Evolutionary conservation across 2,888 invertebrate species (phyloP), one percentile per base, ranked within the genome.

Genomic region (Ormyrus rosae): DNA sequence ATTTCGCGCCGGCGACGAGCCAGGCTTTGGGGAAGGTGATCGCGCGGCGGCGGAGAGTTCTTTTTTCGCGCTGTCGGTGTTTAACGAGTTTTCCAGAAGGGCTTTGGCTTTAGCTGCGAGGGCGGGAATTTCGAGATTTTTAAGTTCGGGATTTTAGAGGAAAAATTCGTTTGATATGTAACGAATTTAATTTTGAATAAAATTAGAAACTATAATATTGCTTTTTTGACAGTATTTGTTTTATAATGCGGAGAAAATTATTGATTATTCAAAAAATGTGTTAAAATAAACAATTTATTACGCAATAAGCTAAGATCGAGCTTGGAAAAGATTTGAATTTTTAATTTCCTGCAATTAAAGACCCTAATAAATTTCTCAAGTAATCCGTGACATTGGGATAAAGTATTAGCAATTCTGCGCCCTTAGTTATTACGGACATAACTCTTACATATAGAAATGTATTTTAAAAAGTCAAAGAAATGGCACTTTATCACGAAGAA

Each of bases 391-490:
- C 76, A 61, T 53, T 45, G 13, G 68, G 60, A 67, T 76, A 55
- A 76, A 61, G 61, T 76, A 76, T 34, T 61, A 61, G 60, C 67
- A 61, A 68, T 76, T 61, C 68, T 10, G 9, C 58, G 60, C 45
- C 69, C 68, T 19, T 53, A 56, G 68, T 76, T 76, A 76, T 76
- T 76, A 76, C 76, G n/a, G 60, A 65, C 76, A 68, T 76, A 76
- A 68, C 61, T 68, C 76, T 76, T 76, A 60, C 61, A 46, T 53
- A n/a, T 9, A 63, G 69, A 69, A 63, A 69, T 67, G 61, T 63
- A 69, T 76, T 76, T 19, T 65, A 13, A 11, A 69, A 76, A 76
- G 61, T 69, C 69, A 69, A 69, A 69, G 61, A 55, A 19, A 75
- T 60, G 69, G 76, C 46, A 58, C 58, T 74, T 67, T 67, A 50